These are phyloP conservation scores for Rallus limicola DNA, from an alignment of 2,113 vertebrate species.

Conservation along the genomic window DNA sequence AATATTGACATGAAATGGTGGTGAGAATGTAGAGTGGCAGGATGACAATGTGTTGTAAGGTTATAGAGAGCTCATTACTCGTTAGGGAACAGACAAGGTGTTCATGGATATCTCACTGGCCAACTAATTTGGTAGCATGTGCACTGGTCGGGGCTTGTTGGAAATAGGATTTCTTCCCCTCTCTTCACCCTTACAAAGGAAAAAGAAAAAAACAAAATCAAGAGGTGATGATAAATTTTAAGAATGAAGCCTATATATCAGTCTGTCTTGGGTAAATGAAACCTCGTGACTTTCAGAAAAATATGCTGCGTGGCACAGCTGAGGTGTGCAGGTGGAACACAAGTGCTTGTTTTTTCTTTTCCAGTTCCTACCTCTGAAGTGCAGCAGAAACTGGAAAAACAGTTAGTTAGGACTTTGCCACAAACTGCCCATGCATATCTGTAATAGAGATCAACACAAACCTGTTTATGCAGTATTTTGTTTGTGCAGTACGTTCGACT, in stretches of 20 bases:
- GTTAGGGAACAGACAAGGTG: background rate
- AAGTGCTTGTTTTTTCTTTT: background rate
- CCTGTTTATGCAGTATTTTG: background rate
- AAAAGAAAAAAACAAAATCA: background rate
- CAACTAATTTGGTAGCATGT: background rate
- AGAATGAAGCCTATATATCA: background rate
- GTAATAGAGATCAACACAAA: background rate
- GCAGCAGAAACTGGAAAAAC: background rate
- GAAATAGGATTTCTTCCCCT: background rate
- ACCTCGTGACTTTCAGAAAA: background rate
- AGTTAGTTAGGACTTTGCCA: background rate
- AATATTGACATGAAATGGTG: background rate
- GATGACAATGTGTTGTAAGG: background rate
- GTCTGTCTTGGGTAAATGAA: background rate
- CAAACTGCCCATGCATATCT: background rate
- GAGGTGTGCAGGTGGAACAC: background rate
- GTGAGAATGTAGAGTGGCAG: background rate
- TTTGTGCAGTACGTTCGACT: background rate
- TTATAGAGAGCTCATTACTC: background rate
- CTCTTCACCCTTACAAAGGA: background rate
- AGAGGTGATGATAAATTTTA: background rate
- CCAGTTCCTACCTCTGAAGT: background rate
- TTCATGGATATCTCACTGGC: background rate
- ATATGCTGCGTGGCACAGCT: background rate
- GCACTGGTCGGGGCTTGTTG: background rate